Conservation (phyloP, 2,797 vertebrate genomes). For the Bovichtus variegatus region DNA sequence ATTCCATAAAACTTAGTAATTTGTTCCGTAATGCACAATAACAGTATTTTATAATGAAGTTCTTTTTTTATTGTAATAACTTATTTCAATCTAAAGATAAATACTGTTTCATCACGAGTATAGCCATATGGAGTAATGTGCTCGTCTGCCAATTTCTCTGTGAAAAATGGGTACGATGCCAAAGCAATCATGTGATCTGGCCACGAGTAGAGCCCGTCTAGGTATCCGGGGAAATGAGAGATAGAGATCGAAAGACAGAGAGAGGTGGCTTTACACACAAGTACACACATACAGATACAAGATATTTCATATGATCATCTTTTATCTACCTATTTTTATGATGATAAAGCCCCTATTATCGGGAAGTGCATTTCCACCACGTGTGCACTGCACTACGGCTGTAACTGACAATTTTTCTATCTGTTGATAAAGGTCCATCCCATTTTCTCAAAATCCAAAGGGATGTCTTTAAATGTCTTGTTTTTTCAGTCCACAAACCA, state of each 20-base stretch:
- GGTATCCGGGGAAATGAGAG: conserved; percentile 60
- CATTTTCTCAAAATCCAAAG: no score
- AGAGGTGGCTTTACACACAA: conserved; percentile 30
- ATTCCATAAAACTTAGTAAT: not conserved
- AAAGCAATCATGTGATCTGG: conserved; percentile 72
- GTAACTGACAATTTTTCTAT: no score
- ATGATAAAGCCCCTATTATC: not conserved
- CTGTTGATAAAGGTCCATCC: no score
- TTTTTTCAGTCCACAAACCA: no score
- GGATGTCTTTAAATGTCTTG: no score
- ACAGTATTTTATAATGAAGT: conserved; percentile 14
- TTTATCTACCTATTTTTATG: conserved; percentile 23
- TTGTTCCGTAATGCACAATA: conserved; percentile 36
- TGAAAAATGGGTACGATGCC: conserved; percentile 55
- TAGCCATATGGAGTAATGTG: conserved; percentile 73
- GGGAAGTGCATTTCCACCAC: not conserved
- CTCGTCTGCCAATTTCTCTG: conserved; percentile 67
- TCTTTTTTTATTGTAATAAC: conserved; percentile 48
- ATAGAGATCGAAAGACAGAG: conserved; percentile 24
- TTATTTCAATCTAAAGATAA: conserved; percentile 66
- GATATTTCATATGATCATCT: conserved; percentile 25
- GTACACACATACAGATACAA: conserved; percentile 6
- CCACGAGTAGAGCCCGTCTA: conserved; percentile 38
- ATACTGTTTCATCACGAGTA: conserved; percentile 66
- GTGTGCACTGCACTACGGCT: not conserved